Conservation (phyloP, 1,140 invertebrate genomes). For the Hypsibius dujardini region DNA sequence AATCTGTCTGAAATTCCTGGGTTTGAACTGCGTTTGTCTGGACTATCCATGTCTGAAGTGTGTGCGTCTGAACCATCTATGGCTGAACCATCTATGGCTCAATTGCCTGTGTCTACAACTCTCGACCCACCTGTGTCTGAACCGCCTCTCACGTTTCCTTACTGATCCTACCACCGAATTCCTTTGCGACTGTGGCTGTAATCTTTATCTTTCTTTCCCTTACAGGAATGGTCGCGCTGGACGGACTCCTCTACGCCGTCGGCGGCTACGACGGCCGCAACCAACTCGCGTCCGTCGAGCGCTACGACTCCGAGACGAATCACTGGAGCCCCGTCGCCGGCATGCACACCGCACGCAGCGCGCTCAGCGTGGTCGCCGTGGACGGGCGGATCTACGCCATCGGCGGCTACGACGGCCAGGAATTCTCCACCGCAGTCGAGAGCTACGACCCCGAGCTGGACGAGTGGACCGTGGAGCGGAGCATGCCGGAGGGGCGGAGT, state of each 20-base stretch:
- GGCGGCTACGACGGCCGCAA: conserved; percentile 61
- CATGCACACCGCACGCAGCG: conserved; percentile 25
- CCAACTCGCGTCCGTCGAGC: conserved; percentile 56
- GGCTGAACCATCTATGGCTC: too few relatives aligned
- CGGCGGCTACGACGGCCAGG: conserved; percentile 66
- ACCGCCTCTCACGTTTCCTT: not conserved
- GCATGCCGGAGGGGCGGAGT: conserved; percentile 63
- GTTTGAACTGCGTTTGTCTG: not conserved
- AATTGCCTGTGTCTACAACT: too few relatives aligned
- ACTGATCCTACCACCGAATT: not conserved
- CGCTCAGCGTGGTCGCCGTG: conserved; percentile 16
- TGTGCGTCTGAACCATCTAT: not conserved
- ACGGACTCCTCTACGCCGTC: conserved; percentile 49
- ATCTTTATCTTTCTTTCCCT: conserved; percentile 18
- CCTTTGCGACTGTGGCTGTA: not conserved
- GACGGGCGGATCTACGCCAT: conserved; percentile 24
- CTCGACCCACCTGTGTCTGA: not conserved
- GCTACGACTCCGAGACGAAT: conserved; percentile 27
- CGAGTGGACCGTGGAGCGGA: conserved; percentile 52
- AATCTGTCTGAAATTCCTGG: too few relatives aligned
- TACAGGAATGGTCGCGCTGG: conserved; percentile 31
- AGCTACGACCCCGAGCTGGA: conserved; percentile 60
- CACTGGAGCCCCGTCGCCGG: conserved; percentile 38
- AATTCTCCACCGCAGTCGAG: conserved; percentile 62
- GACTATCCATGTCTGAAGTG: not conserved